Evolutionary conservation across 2,797 vertebrate species (phyloP).

Genomic region (Melanotaenia pygmaea): DNA sequence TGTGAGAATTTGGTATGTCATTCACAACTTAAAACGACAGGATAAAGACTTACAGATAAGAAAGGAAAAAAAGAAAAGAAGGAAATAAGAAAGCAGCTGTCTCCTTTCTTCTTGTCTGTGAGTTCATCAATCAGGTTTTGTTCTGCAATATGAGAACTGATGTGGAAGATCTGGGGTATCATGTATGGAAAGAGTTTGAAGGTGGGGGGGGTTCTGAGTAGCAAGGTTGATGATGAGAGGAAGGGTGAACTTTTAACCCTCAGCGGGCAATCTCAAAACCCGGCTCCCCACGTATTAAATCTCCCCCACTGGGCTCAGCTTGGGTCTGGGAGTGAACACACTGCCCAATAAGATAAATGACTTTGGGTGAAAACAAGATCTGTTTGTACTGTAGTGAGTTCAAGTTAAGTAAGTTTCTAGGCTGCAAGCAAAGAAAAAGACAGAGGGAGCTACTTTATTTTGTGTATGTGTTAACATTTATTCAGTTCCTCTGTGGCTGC

Average conservation of each 20-base stretch:
- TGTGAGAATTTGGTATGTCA: conserved; percentile 31
- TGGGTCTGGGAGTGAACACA: conserved; percentile 46
- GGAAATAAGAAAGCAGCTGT: conserved; percentile 46
- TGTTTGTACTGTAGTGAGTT: conserved; percentile 8
- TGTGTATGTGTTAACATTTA: conserved; percentile 39
- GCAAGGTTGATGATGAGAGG: conserved; percentile 33
- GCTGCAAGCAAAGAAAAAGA: conserved; percentile 29
- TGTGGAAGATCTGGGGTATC: conserved; percentile 44
- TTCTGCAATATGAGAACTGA: conserved; percentile 51
- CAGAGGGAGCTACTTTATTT: conserved; percentile 41
- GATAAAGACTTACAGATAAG: conserved; percentile 14
- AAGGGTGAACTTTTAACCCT: conserved; percentile 67
- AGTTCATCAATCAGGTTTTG: conserved; percentile 61
- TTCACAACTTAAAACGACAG: neutral
- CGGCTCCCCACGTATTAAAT: conserved; percentile 45
- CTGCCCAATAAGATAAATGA: conserved; percentile 67
- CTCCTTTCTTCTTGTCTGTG: conserved; percentile 31
- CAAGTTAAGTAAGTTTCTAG: conserved; percentile 17
- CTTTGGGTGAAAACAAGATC: conserved; percentile 44
- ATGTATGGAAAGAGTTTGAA: conserved; percentile 9
- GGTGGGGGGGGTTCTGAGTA: conserved; percentile 20
- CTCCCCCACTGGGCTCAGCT: conserved; percentile 42
- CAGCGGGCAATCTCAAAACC: conserved; percentile 47
- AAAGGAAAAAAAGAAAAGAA: conserved; percentile 6
- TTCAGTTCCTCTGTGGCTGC: conserved; percentile 45